These are phyloP conservation scores for Cyprinodon variegatus DNA, from an alignment of 2,113 vertebrate species.

Conservation along the genomic window DNA sequence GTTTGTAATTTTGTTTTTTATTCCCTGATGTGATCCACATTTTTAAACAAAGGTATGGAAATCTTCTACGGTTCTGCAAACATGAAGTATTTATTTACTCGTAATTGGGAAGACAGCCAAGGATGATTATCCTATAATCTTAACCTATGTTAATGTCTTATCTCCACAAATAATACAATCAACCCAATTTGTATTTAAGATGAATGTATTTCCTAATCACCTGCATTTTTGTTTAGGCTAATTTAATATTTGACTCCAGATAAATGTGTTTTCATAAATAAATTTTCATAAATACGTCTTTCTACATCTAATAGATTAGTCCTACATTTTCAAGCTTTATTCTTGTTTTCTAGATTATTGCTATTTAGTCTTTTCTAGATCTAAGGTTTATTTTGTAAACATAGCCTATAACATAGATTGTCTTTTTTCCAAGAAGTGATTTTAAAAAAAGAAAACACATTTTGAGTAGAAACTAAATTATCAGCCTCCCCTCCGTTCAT, in stretches of 20 bases:
- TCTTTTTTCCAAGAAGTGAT: neutral
- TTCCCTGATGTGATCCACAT: neutral
- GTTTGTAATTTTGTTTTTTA: neutral
- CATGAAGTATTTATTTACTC: neutral
- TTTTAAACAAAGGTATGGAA: neutral
- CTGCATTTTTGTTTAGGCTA: neutral
- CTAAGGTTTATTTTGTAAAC: neutral
- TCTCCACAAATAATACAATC: neutral
- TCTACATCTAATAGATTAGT: too few relatives aligned
- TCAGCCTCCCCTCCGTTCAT: neutral
- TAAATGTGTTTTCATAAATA: neutral
- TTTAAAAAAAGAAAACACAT: neutral
- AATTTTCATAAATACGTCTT: too few relatives aligned
- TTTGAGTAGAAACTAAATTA: neutral
- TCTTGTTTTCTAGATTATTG: neutral
- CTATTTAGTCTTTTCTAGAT: neutral
- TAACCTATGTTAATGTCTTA: neutral
- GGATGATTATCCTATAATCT: neutral
- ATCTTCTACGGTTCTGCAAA: neutral
- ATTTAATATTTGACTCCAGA: neutral
- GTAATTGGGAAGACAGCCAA: neutral
- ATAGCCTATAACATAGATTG: neutral
- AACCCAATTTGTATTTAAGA: neutral
- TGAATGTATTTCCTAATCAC: too few relatives aligned
- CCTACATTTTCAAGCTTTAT: too few relatives aligned